phyloP scores from a whole-genome alignment of 2,888 invertebrate species.

The Cosmorhoe ocellata region DNA sequence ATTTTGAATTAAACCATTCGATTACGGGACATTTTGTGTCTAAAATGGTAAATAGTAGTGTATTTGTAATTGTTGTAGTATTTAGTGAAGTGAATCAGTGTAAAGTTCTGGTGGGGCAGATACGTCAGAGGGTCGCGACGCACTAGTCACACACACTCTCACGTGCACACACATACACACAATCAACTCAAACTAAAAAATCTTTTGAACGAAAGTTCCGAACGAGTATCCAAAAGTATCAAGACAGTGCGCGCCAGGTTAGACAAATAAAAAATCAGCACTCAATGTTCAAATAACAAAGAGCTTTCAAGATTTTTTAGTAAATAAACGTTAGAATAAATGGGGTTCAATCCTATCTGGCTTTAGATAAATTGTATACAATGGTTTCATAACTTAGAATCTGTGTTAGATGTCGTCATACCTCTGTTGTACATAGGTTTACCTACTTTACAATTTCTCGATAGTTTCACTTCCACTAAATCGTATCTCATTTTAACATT shows the following conservation, averaged over 20 bases:
- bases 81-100: constrained; percentile 67
- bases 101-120: constrained; percentile 50
- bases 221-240: constrained; percentile 8
- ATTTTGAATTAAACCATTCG: constrained; percentile 68
- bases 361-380: constrained; percentile 82
- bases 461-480: constrained; percentile 48
- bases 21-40: constrained; percentile 72
- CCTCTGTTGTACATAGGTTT: constrained; percentile 61
- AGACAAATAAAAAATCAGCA: constrained; percentile 80
- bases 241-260: constrained; percentile 77
- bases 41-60: constrained; percentile 79
- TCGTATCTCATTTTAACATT: constrained; percentile 40
- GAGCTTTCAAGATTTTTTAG: constrained; percentile 80
- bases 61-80: constrained; percentile 81
- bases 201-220: constrained; percentile 9
- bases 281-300: constrained; percentile 82
- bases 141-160: constrained; percentile 65
- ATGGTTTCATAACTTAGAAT: constrained; percentile 61
- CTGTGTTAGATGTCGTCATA: constrained; percentile 44
- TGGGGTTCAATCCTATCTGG: constrained; percentile 72
- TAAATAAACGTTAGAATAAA: constrained; percentile 77
- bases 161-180: constrained; percentile 25
- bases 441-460: constrained; percentile 55
- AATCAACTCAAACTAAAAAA: constrained; percentile 21
- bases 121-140: constrained; percentile 63